Evolutionary conservation across 2,797 vertebrate species (phyloP).

Genomic region (Lophura swinhoii): DNA sequence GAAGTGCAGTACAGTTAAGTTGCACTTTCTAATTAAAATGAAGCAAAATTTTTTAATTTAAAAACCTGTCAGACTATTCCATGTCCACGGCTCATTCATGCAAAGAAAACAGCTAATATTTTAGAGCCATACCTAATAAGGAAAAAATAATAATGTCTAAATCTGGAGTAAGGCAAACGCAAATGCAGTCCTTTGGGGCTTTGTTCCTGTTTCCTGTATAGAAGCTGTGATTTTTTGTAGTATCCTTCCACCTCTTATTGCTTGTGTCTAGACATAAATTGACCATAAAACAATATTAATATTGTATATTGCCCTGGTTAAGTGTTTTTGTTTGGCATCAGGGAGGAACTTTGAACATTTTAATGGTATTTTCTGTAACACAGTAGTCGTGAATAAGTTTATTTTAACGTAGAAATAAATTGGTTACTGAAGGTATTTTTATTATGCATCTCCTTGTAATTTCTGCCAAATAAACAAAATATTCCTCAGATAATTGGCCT

Average conservation of each 20-base stretch:
- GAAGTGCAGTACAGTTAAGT: neutral
- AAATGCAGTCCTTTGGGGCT: slow-evolving; percentile 21
- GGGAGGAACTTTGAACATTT: slow-evolving; percentile 67
- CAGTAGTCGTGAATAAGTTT: slow-evolving; percentile 58
- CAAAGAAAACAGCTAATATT: slow-evolving; percentile 39
- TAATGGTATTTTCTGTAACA: slow-evolving; percentile 54
- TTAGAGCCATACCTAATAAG: slow-evolving; percentile 23
- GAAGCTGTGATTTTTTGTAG: slow-evolving; percentile 53
- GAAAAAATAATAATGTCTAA: slow-evolving; percentile 40
- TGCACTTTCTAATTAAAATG: neutral
- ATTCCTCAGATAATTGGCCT: slow-evolving; percentile 58
- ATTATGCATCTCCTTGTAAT: slow-evolving; percentile 32
- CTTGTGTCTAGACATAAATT: slow-evolving; percentile 60
- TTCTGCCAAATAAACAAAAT: slow-evolving; percentile 65
- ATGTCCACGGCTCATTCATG: neutral
- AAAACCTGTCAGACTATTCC: neutral
- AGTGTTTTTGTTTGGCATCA: slow-evolving; percentile 64
- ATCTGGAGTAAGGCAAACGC: slow-evolving; percentile 33
- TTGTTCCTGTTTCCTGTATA: slow-evolving; percentile 47
- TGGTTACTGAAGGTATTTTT: slow-evolving; percentile 56
- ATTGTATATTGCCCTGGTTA: slow-evolving; percentile 64
- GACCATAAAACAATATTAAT: slow-evolving; percentile 69
- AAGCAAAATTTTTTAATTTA: slow-evolving; percentile 36
- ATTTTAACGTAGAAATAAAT: slow-evolving; percentile 58
- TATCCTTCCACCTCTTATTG: slow-evolving; percentile 58